phyloP scores from a whole-genome alignment of 2,888 invertebrate species.

The Andrena fulva region DNA sequence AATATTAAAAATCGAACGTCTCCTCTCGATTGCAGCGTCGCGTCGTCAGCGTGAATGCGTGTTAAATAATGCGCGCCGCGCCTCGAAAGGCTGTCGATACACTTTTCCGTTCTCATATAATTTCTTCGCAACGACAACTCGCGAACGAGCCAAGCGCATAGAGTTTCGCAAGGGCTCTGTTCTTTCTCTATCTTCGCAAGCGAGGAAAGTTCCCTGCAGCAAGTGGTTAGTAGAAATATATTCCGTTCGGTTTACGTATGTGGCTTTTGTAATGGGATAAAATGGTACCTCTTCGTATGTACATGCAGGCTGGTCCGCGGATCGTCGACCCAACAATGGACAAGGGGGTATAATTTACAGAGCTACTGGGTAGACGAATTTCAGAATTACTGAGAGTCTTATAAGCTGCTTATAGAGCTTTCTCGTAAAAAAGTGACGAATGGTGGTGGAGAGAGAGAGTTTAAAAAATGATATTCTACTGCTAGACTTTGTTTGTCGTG shows the following conservation, averaged over 20 bases:
- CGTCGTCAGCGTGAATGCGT: neutral
- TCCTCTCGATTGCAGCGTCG: slow-evolving; percentile 34
- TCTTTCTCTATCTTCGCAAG: neutral
- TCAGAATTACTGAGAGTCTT: neutral
- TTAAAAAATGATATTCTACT: too few species aligned
- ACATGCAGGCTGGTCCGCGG: neutral
- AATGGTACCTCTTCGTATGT: neutral
- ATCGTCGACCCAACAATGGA: neutral
- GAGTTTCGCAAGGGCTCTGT: neutral
- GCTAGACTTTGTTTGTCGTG: too few species aligned
- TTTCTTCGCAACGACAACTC: neutral
- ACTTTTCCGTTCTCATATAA: neutral
- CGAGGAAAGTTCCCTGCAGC: neutral
- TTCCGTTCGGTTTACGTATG: neutral
- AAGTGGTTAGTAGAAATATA: slow-evolving; percentile 2
- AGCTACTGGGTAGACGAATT: neutral
- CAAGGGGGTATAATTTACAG: neutral
- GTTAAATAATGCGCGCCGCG: neutral
- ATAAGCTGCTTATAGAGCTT: neutral
- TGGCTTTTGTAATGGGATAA: neutral
- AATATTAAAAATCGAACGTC: slow-evolving; percentile 67
- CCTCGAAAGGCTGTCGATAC: neutral
- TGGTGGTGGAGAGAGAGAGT: neutral
- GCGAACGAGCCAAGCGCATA: neutral
- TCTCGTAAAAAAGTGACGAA: neutral